Conservation (phyloP, 2,113 vertebrate species). For the Riparia riparia region DNA sequence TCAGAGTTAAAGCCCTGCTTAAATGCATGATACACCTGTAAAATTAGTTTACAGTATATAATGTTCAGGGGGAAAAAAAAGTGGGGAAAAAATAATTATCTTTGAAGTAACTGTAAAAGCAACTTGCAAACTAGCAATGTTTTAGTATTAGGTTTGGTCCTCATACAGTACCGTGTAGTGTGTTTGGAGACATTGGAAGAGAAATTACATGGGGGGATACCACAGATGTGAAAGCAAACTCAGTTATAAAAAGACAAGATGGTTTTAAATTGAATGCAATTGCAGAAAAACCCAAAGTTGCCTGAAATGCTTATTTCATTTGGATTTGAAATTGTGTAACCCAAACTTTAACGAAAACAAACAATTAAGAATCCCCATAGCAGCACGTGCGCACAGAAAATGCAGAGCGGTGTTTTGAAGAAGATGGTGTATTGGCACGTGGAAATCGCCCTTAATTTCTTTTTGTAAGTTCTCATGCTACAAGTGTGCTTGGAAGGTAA, state of each 20-base stretch:
- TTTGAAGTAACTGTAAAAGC: constrained; percentile 9
- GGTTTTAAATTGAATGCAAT: constrained; percentile 30
- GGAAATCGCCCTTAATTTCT: constrained; percentile 27
- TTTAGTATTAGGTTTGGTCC: constrained; percentile 19
- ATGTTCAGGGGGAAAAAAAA: constrained; percentile 23
- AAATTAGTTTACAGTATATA: constrained; percentile 59
- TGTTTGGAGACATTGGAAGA: constrained; percentile 36
- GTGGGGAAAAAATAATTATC: constrained; percentile 40
- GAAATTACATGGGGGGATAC: constrained; percentile 7
- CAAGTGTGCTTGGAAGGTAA: constrained; percentile 65
- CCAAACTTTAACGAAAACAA: not conserved
- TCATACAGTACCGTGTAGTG: not conserved
- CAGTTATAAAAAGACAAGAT: constrained; percentile 11
- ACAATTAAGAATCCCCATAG: not conserved
- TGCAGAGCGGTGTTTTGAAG: constrained; percentile 12
- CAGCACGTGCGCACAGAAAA: constrained; percentile 46
- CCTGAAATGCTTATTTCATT: not conserved
- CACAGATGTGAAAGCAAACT: constrained; percentile 41
- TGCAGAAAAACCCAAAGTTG: constrained; percentile 11
- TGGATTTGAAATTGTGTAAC: constrained; percentile 47
- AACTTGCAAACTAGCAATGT: not conserved
- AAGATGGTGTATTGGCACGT: constrained; percentile 25
- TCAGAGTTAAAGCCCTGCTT: constrained; percentile 65
- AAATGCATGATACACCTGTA: constrained; percentile 73
- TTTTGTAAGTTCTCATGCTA: constrained; percentile 58